These are phyloP conservation scores for Okamejei kenojei DNA, from an alignment of 2,797 vertebrate genomes.

Conservation along the genomic window DNA sequence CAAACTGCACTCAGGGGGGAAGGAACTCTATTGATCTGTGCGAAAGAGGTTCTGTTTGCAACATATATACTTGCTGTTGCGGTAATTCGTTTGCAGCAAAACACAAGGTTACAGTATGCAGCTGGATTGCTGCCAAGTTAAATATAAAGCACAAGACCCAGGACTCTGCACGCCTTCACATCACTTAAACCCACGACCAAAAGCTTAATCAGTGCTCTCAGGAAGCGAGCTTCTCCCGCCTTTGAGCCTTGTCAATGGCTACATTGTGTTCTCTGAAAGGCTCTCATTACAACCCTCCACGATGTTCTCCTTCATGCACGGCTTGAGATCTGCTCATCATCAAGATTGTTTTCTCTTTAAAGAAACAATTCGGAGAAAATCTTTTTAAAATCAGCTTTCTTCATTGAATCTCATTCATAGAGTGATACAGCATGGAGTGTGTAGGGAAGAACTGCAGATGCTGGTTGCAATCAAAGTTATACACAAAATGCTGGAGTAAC, in stretches of 20 bases:
- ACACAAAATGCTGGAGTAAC: too few species aligned
- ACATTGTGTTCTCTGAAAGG: slow-evolving; percentile 36
- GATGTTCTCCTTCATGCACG: neutral
- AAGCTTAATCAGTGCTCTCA: slow-evolving; percentile 10
- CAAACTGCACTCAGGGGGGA: neutral
- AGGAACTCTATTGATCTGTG: neutral
- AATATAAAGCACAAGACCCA: slow-evolving; percentile 15
- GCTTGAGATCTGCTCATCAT: slow-evolving; percentile 31
- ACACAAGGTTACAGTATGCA: neutral
- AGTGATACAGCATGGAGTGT: too few species aligned
- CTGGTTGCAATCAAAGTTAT: too few species aligned
- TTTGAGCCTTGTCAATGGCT: slow-evolving; percentile 29
- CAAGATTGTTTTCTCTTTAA: neutral
- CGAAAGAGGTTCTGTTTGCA: neutral
- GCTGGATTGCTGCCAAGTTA: slow-evolving; percentile 9
- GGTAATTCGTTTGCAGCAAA: neutral
- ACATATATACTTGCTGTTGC: neutral
- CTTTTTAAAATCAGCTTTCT: slow-evolving; percentile 14
- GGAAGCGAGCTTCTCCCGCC: slow-evolving; percentile 10
- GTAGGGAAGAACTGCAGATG: too few species aligned
- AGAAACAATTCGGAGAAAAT: neutral
- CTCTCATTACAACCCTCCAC: slow-evolving; percentile 22
- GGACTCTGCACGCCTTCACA: neutral
- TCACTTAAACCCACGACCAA: slow-evolving; percentile 18
- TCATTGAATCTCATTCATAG: neutral